Percentiles rank a stretch among this genome's conserved stretches.
phyloP scores from a whole-genome alignment of 2,797 vertebrate species.

The Pangasius krempfi region DNA sequence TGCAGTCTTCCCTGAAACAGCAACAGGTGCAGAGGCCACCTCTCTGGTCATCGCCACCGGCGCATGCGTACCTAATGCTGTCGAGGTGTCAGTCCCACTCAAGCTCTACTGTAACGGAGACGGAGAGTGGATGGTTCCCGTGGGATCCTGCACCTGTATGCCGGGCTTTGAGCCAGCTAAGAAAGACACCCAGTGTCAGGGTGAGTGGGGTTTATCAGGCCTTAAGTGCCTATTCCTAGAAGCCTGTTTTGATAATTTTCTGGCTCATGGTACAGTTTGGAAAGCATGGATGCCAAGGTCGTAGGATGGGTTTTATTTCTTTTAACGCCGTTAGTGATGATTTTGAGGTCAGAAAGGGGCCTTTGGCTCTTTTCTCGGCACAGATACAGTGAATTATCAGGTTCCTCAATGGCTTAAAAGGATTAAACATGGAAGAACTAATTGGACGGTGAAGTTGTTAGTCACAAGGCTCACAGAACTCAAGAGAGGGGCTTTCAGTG shows the following conservation, averaged over 20 bases:
- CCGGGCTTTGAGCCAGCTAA: constrained; percentile 87
- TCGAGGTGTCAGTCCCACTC: constrained; percentile 93
- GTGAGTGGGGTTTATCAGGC: constrained; percentile 76
- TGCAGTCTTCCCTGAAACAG: constrained; percentile 92
- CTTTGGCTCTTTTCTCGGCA: neutral
- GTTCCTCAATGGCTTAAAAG: constrained; percentile 28
- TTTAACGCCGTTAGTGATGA: constrained; percentile 10
- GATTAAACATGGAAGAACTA: constrained; percentile 32
- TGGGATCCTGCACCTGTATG: constrained; percentile 91
- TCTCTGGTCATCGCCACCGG: constrained; percentile 94
- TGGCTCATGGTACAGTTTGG: constrained; percentile 67
- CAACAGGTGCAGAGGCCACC: constrained; percentile 93
- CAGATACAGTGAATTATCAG: constrained; percentile 33
- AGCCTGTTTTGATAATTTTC: constrained; percentile 38
- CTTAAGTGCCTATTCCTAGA: constrained; percentile 64
- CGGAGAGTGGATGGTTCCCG: constrained; percentile 97
- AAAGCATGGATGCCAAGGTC: constrained; percentile 64
- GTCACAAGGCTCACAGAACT: constrained; percentile 25
- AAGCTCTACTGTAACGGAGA: constrained; percentile 98
- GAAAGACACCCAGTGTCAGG: constrained; percentile 91
- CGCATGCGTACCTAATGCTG: constrained; percentile 88
- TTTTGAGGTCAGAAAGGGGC: constrained; percentile 27
- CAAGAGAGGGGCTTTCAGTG: constrained; percentile 2
- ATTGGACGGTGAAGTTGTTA: constrained; percentile 39
- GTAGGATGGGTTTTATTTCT: constrained; percentile 25